Base-by-base conservation (phyloP, 2,888 invertebrate genomes). In the Bugula neritina region DNA sequence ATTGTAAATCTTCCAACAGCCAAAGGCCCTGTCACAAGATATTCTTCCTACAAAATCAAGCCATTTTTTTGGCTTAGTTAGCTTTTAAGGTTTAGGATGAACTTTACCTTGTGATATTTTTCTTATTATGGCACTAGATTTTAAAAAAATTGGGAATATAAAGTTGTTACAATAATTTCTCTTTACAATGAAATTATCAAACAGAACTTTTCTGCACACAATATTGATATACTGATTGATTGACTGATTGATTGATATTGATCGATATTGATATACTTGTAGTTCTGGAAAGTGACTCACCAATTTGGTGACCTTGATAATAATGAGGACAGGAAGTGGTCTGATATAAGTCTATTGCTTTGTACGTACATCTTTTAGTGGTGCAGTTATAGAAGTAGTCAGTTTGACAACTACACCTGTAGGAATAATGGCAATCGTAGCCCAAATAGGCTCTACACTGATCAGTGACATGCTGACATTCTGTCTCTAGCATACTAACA, bases 361-460 rank as follows among this genome's bases (percentile, higher is more conserved):
- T 17, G 27, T 21, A 27, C 10, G 63, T 25, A 31, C 63, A 63
- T n/a, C 63, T 63, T 31, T 27, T 63, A 13, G 29, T 63, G 10
- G 3, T n/a, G n/a, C 63, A 63, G 63, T 29, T 63, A 31, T 63
- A 63, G 2, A 31, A 29, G 31, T 31, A 63, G 27, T 31, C 63
- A 31, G 31, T 13, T 1, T 21, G 25, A 31, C 63, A 63, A 31
- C 63, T 63, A 31, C 63, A 63, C 63, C 31, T 63, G 63, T 63
- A n/a, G 63, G 21, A 25, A 63, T 63, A 63, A 10, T 25, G 17
- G 63, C 63, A 63, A 10, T 3, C 27, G 63, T 63, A 63, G 29
- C 63, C 63, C 10, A 25, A 10, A 31, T 63, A 27, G 27, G 63
- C 21, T 2, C 31, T 29, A n/a, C 63, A 63, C 27, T 31, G 21